Evolutionary conservation across 2,113 vertebrate genomes (phyloP).

Genomic region (Telmatochromis sp.): DNA sequence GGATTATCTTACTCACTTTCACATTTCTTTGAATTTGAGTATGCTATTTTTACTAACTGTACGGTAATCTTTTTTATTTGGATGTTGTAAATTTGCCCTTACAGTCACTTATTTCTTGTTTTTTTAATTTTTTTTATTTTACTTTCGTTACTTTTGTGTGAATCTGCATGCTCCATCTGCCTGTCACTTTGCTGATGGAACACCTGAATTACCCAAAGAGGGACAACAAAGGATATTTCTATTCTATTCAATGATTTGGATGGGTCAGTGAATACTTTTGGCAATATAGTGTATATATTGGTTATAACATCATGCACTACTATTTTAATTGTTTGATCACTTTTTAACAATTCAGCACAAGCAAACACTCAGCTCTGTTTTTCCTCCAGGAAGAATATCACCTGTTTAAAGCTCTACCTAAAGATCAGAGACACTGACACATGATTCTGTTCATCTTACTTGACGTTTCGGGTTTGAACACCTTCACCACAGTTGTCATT

Average conservation of each 20-base stretch:
- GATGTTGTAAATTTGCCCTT: neutral
- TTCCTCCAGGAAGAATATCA: neutral
- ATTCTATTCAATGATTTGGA: neutral
- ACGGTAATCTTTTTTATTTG: neutral
- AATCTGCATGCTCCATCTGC: neutral
- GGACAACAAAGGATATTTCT: neutral
- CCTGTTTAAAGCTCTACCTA: neutral
- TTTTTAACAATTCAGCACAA: neutral
- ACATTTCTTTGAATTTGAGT: neutral
- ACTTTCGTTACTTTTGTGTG: neutral
- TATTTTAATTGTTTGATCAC: neutral
- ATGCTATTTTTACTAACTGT: neutral
- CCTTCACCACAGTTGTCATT: slow-evolving; percentile 94
- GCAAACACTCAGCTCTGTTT: neutral
- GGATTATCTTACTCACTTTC: neutral
- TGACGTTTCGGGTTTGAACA: slow-evolving; percentile 93
- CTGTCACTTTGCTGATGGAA: neutral
- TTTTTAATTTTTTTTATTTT: fast-evolving
- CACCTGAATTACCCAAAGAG: neutral
- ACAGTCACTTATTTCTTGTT: neutral
- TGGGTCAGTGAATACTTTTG: neutral
- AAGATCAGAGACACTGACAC: neutral
- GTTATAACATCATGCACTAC: neutral
- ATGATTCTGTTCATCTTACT: slow-evolving; percentile 64
- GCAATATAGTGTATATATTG: neutral